phyloP scores from a whole-genome alignment of 2,113 vertebrate genomes.

The Gasterosteus nipponicus region DNA sequence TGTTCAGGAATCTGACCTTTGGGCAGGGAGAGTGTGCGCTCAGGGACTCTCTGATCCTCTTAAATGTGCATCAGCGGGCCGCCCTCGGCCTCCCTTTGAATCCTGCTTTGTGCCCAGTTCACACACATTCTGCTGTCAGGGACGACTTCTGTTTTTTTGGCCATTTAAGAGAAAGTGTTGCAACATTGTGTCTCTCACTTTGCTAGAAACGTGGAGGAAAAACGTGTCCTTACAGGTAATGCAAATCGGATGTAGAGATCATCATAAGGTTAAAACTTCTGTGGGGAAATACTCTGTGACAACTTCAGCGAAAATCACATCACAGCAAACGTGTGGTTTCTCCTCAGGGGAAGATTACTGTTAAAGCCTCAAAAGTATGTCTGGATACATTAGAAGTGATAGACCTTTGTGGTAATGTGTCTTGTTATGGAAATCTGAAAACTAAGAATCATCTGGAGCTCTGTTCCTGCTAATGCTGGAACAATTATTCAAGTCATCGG shows the following conservation, averaged over 20 bases:
- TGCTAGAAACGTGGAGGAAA: constrained; percentile 23
- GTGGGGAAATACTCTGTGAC: constrained; percentile 13
- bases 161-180: constrained; percentile 17
- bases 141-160: constrained; percentile 30
- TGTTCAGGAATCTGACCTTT: constrained; percentile 38
- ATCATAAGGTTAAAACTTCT: constrained; percentile 18
- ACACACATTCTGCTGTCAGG: constrained; percentile 10
- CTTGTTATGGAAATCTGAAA: neutral
- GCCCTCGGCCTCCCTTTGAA: constrained; percentile 40
- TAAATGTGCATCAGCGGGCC: constrained; percentile 34
- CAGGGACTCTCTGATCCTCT: constrained; percentile 78
- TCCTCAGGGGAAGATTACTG: neutral
- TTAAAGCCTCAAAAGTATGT: neutral
- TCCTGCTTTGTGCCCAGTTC: constrained; percentile 45
- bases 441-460: neutral
- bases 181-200: neutral
- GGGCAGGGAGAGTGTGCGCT: constrained; percentile 70
- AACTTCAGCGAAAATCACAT: constrained; percentile 13
- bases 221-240: constrained; percentile 8
- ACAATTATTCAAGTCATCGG: neutral
- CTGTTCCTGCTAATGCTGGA: neutral
- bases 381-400: neutral
- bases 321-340: neutral
- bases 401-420: neutral
- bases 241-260: constrained; percentile 2